Conservation (phyloP, 1,140 invertebrate genomes). For the Pseudobourletiella spinata region DNA sequence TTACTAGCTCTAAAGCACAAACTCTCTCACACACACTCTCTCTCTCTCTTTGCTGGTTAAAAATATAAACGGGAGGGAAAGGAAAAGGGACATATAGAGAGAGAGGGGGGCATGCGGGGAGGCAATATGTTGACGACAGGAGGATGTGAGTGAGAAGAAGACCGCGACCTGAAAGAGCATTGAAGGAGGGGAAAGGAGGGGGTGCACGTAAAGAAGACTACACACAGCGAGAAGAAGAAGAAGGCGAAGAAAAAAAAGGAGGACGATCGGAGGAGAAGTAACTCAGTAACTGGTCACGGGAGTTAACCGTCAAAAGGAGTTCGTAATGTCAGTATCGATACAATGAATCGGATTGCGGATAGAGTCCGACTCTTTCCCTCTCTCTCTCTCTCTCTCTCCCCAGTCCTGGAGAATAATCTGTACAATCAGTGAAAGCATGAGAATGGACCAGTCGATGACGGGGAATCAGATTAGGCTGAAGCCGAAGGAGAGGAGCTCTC, state of each 20-base stretch:
- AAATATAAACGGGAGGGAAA: not conserved
- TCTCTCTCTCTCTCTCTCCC: not conserved
- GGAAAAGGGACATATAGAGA: not conserved
- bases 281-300: not conserved
- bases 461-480: constrained; percentile 28
- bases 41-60: not conserved
- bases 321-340: constrained; percentile 17
- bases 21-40: too few species aligned
- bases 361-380: constrained; percentile 1
- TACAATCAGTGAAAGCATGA: constrained; percentile 24
- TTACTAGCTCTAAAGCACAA: constrained; percentile 16
- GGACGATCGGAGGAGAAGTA: not conserved
- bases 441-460: constrained; percentile 30
- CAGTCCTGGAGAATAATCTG: constrained; percentile 31
- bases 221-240: not conserved
- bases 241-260: constrained; percentile 1
- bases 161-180: not conserved
- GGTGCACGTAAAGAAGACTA: not conserved
- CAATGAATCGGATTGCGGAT: constrained; percentile 16
- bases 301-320: not conserved
- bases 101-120: not conserved
- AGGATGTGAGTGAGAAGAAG: not conserved
- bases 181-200: constrained; percentile 1
- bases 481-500: constrained; percentile 4
- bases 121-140: not conserved